Conservation (phyloP, 2,888 invertebrate genomes). For the Aethes cnicana region DNA sequence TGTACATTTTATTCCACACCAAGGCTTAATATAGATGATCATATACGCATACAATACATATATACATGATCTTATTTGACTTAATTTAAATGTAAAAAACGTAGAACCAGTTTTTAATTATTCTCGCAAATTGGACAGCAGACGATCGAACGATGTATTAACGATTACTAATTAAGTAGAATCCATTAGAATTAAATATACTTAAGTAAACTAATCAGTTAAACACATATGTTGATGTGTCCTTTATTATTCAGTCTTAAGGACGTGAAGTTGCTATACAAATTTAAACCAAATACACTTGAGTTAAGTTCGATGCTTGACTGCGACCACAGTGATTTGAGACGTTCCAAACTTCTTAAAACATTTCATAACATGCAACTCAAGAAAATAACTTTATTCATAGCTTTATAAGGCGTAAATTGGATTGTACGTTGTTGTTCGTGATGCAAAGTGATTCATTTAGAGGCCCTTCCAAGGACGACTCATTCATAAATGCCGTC, state of each 20-base stretch:
- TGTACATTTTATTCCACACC: too few species aligned
- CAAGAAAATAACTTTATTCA: background rate
- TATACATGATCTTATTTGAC: too few species aligned
- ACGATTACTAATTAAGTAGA: conserved; percentile 16
- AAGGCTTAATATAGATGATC: too few species aligned
- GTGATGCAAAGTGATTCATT: conserved; percentile 3
- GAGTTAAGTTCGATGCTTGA: too few species aligned
- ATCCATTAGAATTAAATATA: conserved; percentile 18
- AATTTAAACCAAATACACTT: too few species aligned
- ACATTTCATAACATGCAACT: too few species aligned
- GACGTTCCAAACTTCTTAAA: too few species aligned
- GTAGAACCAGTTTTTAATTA: conserved; percentile 14
- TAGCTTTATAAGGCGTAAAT: background rate
- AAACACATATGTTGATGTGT: conserved; percentile 8
- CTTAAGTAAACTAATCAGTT: conserved; percentile 11
- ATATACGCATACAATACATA: too few species aligned
- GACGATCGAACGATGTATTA: conserved; percentile 14
- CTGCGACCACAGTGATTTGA: too few species aligned
- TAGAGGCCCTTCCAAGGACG: conserved; percentile 23
- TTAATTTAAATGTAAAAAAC: conserved; percentile 6
- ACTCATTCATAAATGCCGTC: conserved; percentile 22
- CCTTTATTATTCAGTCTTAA: too few species aligned
- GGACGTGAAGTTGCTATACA: too few species aligned
- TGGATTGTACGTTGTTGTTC: background rate
- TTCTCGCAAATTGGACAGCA: conserved; percentile 10